phyloP scores from a whole-genome alignment of 53 echinoderm and acorn worm species.

The Temnopleurus reevesii region DNA sequence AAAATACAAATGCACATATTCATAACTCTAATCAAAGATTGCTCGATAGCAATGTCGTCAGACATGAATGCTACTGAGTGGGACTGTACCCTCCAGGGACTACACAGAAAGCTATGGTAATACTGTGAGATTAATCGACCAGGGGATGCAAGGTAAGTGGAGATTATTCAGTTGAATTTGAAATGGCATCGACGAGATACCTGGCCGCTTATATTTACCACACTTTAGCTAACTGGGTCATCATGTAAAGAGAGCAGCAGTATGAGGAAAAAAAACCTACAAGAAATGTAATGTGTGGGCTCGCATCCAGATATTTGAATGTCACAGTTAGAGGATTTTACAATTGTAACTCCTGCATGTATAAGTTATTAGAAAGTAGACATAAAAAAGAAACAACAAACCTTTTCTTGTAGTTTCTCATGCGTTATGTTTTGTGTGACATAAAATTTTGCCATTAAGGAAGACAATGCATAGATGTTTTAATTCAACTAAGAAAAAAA shows the following conservation, averaged over 20 bases:
- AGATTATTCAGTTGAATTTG: not conserved
- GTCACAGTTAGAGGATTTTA: too few species aligned
- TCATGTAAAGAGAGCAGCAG: not conserved
- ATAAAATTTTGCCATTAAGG: too few species aligned
- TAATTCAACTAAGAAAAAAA: too few species aligned
- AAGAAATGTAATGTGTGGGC: not conserved
- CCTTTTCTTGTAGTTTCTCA: too few species aligned
- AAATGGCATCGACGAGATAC: not conserved
- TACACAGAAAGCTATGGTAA: not conserved
- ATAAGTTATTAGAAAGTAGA: too few species aligned
- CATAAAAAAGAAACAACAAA: too few species aligned
- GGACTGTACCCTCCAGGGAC: not conserved
- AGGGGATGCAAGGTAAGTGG: not conserved
- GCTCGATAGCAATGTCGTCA: not conserved
- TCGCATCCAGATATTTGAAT: too few species aligned
- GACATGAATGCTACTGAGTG: not conserved
- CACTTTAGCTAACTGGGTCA: not conserved
- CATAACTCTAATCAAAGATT: not conserved
- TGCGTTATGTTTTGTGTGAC: too few species aligned
- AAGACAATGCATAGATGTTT: too few species aligned
- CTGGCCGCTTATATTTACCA: not conserved
- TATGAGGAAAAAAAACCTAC: too few species aligned
- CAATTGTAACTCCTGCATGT: too few species aligned
- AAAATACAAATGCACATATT: too few species aligned
- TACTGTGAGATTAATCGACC: not conserved